Percentiles rank a stretch among this genome's conserved stretches.
Evolutionary conservation across 1,140 invertebrate genomes (phyloP).

Genomic region (Cotesia typhae): DNA sequence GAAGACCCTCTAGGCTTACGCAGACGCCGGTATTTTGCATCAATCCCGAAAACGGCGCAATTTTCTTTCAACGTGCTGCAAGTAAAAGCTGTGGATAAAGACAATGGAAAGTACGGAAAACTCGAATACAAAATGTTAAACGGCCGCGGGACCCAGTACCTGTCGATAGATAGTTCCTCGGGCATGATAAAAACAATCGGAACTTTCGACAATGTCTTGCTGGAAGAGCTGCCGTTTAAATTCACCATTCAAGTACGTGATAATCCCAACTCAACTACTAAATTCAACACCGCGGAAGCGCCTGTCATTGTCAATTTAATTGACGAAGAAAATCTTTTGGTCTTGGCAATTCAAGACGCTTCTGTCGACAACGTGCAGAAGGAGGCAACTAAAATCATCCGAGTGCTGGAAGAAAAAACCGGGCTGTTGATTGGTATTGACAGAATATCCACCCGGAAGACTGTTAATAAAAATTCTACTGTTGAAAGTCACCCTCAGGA

Average conservation of each 20-base stretch:
- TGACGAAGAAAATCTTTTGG: conserved; percentile 75
- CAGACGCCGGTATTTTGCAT: conserved; percentile 74
- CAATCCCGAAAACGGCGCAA: conserved; percentile 75
- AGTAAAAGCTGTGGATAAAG: conserved; percentile 81
- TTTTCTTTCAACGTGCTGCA: conserved; percentile 79
- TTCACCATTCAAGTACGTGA: conserved; percentile 80
- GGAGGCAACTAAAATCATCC: conserved; percentile 72
- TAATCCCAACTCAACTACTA: conserved; percentile 72
- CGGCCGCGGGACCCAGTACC: conserved; percentile 73
- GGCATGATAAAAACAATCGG: conserved; percentile 79
- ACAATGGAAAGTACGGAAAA: conserved; percentile 81
- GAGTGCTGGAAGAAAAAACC: conserved; percentile 77
- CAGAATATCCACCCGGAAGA: conserved; percentile 76
- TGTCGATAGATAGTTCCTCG: conserved; percentile 76
- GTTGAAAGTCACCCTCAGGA: conserved; percentile 77
- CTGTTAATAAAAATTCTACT: conserved; percentile 76
- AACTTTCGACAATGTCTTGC: conserved; percentile 74
- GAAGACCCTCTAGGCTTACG: conserved; percentile 60
- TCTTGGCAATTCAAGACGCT: conserved; percentile 79
- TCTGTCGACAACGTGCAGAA: conserved; percentile 76
- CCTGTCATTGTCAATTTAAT: conserved; percentile 78
- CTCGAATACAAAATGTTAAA: conserved; percentile 76
- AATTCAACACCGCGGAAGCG: conserved; percentile 72
- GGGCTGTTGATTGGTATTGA: conserved; percentile 81
- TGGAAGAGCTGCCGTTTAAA: conserved; percentile 74